Evolutionary conservation across 1,140 invertebrate species (phyloP).

Genomic region (Physella acuta): DNA sequence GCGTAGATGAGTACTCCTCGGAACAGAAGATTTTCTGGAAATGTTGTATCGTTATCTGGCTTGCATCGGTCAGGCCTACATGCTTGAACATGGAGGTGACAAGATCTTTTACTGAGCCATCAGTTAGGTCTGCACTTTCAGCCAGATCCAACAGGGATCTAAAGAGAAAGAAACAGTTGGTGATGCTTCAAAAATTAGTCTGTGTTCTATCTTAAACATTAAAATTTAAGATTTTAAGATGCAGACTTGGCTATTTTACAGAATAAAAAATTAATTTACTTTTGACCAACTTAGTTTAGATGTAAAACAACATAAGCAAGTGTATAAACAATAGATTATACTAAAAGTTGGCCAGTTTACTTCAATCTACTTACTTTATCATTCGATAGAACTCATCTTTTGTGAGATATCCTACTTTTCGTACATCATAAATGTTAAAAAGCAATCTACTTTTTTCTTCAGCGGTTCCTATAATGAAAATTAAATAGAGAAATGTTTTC

Average conservation of each 20-base stretch:
- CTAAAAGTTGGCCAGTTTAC: no score
- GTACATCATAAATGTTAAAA: slow-evolving; percentile 98
- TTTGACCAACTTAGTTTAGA: no score
- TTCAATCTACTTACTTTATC: slow-evolving; percentile 65
- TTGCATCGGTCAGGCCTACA: slow-evolving; percentile 86
- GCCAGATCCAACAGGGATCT: slow-evolving; percentile 91
- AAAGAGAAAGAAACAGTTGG: slow-evolving; percentile 59
- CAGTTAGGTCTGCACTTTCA: slow-evolving; percentile 55
- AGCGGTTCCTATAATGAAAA: slow-evolving; percentile 77
- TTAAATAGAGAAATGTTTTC: no score
- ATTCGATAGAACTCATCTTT: slow-evolving; percentile 64
- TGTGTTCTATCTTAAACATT: no score
- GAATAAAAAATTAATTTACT: neutral
- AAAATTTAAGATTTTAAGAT: no score
- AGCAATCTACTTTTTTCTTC: slow-evolving; percentile 95
- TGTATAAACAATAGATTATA: no score
- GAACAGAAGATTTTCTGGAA: slow-evolving; percentile 96
- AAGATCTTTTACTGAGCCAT: slow-evolving; percentile 64
- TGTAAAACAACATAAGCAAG: no score
- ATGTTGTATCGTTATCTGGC: slow-evolving; percentile 88
- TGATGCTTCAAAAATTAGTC: no score
- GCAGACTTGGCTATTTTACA: no score
- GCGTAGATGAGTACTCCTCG: slow-evolving; percentile 68
- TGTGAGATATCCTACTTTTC: slow-evolving; percentile 67
- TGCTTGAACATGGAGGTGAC: slow-evolving; percentile 88